Evolutionary conservation across 2,113 vertebrate species (phyloP).

Genomic region (Carlito syrichta): DNA sequence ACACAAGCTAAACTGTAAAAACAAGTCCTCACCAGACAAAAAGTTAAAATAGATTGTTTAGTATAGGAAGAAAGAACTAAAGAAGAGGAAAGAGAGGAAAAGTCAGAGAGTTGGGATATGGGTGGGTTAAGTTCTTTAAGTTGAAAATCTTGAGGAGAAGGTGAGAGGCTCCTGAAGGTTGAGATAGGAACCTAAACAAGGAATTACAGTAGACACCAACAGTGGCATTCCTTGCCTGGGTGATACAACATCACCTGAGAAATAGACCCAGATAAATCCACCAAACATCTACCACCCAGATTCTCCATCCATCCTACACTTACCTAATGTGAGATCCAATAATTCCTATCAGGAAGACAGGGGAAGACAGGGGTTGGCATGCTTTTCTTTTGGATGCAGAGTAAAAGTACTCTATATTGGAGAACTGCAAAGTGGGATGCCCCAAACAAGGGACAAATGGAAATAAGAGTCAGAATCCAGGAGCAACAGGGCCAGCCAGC

Average conservation of each 20-base stretch:
- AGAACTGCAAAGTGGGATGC: background rate
- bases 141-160: too few relatives aligned
- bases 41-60: background rate
- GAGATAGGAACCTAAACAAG: rapidly evolving
- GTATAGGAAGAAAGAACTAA: background rate
- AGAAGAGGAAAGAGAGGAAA: rapidly evolving
- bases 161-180: rapidly evolving
- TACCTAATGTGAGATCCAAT: rapidly evolving
- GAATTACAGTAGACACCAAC: rapidly evolving
- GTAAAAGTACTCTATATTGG: rapidly evolving
- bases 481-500: background rate
- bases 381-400: background rate
- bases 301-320: rapidly evolving
- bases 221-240: background rate
- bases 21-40: rapidly evolving
- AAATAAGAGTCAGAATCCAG: rapidly evolving
- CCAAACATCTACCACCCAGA: rapidly evolving
- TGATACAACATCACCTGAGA: rapidly evolving
- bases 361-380: rapidly evolving
- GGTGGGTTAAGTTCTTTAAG: rapidly evolving
- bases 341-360: background rate
- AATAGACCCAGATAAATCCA: rapidly evolving
- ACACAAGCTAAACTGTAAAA: background rate
- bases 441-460: rapidly evolving
- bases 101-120: background rate